Evolutionary conservation across 2,113 vertebrate genomes (phyloP).

Genomic region (Gavia stellata): DNA sequence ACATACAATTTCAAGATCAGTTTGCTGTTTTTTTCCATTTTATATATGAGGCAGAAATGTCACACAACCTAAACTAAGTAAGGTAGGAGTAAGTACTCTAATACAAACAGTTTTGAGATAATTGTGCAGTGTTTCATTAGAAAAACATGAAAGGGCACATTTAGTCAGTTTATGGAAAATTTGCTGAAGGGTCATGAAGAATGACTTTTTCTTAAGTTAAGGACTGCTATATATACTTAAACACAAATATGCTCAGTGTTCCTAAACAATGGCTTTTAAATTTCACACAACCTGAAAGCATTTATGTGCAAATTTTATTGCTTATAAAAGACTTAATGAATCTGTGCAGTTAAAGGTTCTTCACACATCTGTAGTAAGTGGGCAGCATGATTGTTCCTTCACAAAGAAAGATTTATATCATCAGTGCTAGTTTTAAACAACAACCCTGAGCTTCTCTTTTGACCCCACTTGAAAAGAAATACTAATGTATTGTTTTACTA

Average conservation of each 20-base stretch:
- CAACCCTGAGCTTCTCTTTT: neutral
- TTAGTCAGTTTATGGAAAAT: neutral
- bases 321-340: neutral
- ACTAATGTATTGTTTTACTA: neutral
- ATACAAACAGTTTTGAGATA: neutral
- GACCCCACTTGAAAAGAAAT: neutral
- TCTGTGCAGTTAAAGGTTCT: neutral
- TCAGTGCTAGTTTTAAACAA: neutral
- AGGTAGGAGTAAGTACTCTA: neutral
- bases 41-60: neutral
- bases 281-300: neutral
- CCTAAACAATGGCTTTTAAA: neutral
- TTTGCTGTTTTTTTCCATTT: slow-evolving; percentile 5
- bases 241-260: neutral
- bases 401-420: neutral
- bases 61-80: neutral
- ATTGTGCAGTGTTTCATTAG: neutral
- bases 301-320: neutral
- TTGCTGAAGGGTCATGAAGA: neutral
- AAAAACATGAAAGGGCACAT: neutral
- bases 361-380: neutral
- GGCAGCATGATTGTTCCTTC: neutral
- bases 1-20: neutral
- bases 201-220: neutral
- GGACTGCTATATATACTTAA: neutral